Evolutionary conservation across 2,888 invertebrate species (phyloP).

Genomic region (Drosophila kuntzei): DNA sequence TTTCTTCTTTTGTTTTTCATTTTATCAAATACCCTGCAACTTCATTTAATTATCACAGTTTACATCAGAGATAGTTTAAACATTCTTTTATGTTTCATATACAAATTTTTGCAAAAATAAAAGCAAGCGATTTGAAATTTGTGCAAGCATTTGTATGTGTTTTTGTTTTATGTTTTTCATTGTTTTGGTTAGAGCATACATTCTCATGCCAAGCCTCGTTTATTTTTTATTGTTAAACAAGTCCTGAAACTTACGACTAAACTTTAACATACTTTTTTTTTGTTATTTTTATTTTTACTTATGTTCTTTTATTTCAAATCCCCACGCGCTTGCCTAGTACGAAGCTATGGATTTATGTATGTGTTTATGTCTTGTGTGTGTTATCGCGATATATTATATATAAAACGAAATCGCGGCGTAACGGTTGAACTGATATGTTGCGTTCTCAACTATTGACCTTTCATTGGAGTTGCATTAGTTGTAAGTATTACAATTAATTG

Average conservation of each 20-base stretch:
- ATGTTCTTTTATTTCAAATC: slow-evolving; percentile 24
- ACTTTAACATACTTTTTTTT: slow-evolving; percentile 6
- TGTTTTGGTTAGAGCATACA: slow-evolving; percentile 49
- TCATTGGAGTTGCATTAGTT: slow-evolving; percentile 14
- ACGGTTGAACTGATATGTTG: slow-evolving; percentile 50
- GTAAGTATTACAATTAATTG: slow-evolving; percentile 31
- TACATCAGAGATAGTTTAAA: slow-evolving; percentile 84
- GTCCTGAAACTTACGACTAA: slow-evolving; percentile 38
- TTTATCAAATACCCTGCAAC: slow-evolving; percentile 84
- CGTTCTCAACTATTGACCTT: slow-evolving; percentile 41
- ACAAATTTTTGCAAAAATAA: slow-evolving; percentile 64
- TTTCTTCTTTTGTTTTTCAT: slow-evolving; percentile 47
- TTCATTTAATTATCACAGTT: slow-evolving; percentile 85
- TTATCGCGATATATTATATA: not conserved
- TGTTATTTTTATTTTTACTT: not conserved
- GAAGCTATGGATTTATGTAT: not conserved
- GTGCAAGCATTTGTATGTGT: slow-evolving; percentile 72
- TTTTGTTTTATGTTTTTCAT: slow-evolving; percentile 18
- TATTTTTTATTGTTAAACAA: slow-evolving; percentile 31
- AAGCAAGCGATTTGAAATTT: slow-evolving; percentile 76
- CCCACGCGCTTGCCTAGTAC: slow-evolving; percentile 26
- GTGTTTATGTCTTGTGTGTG: slow-evolving; percentile 6
- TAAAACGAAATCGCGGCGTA: slow-evolving; percentile 4
- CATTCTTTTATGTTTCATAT: slow-evolving; percentile 48
- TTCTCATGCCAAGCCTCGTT: slow-evolving; percentile 35